A percentile compares a stretch with the other conserved stretches of the same genome.
Conservation (phyloP, 2,797 vertebrate genomes). For the Gymnocypris eckloni region DNA sequence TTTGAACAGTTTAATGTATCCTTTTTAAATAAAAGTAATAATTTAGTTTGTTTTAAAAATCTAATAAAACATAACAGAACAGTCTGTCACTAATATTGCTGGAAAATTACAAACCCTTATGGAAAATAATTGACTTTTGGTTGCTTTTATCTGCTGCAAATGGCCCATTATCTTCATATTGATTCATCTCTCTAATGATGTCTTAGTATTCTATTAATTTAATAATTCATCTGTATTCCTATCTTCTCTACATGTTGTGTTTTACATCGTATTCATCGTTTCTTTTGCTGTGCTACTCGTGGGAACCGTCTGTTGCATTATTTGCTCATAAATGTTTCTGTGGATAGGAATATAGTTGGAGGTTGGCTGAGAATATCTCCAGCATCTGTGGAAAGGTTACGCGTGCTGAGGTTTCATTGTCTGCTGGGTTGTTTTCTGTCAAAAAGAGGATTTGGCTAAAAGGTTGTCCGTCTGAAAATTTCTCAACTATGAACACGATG, state of each 20-base stretch:
- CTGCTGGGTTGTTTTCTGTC: conserved; percentile 33
- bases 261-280: not conserved
- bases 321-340: conserved; percentile 24
- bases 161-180: too few relatives aligned
- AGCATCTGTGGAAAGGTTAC: conserved; percentile 27
- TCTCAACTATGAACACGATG: conserved; percentile 17
- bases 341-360: not conserved
- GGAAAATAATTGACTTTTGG: not conserved
- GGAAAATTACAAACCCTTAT: not conserved
- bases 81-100: not conserved
- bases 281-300: not conserved
- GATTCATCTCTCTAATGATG: not conserved
- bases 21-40: not conserved
- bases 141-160: not conserved
- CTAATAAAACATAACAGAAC: not conserved
- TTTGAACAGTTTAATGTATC: not conserved
- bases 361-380: conserved; percentile 3
- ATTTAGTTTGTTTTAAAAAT: not conserved
- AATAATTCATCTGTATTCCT: not conserved
- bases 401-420: conserved; percentile 16
- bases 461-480: conserved; percentile 25
- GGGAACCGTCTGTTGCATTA: not conserved
- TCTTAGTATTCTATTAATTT: not conserved
- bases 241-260: not conserved
- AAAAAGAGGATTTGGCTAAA: conserved; percentile 6